phyloP scores from a whole-genome alignment of 2,888 invertebrate species.

The Lypha dubia region DNA sequence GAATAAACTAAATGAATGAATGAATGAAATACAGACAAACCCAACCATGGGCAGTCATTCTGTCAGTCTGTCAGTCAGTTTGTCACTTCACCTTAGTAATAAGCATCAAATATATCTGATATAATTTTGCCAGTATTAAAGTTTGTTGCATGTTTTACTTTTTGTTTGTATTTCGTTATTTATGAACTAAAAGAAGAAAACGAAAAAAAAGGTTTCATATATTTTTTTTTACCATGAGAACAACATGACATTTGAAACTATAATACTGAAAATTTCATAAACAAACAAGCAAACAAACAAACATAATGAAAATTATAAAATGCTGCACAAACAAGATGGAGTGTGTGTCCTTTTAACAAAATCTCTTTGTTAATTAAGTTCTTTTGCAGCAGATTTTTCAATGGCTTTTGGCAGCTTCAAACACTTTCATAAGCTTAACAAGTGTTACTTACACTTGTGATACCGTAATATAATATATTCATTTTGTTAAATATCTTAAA shows the following conservation, averaged over 20 bases:
- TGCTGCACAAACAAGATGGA: background rate
- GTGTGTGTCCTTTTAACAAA: background rate
- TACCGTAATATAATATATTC: no score
- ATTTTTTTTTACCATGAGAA: slow-evolving; percentile 43
- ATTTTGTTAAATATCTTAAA: no score
- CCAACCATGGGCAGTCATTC: no score
- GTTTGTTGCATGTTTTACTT: background rate
- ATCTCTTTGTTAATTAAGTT: background rate
- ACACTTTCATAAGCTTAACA: background rate
- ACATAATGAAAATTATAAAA: background rate
- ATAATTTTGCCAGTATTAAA: background rate
- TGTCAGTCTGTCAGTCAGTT: no score
- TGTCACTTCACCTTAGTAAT: background rate
- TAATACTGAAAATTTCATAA: background rate
- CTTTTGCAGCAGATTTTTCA: background rate
- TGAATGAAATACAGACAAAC: background rate
- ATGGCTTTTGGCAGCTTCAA: background rate
- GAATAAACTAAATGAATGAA: background rate
- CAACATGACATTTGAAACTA: slow-evolving; percentile 52
- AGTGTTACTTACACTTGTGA: background rate
- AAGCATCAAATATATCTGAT: background rate
- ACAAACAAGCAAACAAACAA: background rate
- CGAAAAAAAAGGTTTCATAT: background rate
- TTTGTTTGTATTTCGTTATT: background rate
- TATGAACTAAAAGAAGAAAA: background rate